phyloP scores from a whole-genome alignment of 1,140 invertebrate genomes.

The Drosophila ogumai region DNA sequence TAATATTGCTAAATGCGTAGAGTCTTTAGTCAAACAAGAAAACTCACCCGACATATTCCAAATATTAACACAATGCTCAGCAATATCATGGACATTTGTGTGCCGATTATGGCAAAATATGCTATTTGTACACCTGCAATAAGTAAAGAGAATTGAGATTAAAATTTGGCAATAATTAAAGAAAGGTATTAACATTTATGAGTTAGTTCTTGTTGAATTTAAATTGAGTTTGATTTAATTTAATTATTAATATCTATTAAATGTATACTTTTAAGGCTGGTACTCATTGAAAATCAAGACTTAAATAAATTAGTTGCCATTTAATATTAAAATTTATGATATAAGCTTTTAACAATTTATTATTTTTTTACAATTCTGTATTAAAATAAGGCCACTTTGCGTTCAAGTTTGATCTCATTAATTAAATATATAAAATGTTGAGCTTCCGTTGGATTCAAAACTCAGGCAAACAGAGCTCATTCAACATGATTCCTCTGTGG shows the following conservation, averaged over 20 bases:
- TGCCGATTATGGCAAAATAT: constrained; percentile 90
- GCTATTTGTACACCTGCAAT: constrained; percentile 90
- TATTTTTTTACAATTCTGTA: no score
- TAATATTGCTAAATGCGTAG: constrained; percentile 44
- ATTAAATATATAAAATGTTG: constrained; percentile 30
- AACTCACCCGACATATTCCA: constrained; percentile 89
- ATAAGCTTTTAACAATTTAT: background rate
- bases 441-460: constrained; percentile 11
- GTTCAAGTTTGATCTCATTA: constrained; percentile 20
- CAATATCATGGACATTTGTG: constrained; percentile 90
- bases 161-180: background rate
- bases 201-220: background rate
- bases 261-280: background rate
- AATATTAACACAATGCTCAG: constrained; percentile 89
- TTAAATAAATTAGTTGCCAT: background rate
- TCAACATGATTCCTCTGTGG: constrained; percentile 8
- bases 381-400: background rate
- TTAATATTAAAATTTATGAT: background rate
- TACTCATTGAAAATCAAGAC: background rate
- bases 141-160: constrained; percentile 7
- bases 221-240: background rate
- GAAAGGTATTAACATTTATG: background rate
- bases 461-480: constrained; percentile 1
- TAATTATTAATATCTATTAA: no score
- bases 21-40: constrained; percentile 52